Conservation (phyloP, 2,888 invertebrate species). For the Ophion ellenae region DNA sequence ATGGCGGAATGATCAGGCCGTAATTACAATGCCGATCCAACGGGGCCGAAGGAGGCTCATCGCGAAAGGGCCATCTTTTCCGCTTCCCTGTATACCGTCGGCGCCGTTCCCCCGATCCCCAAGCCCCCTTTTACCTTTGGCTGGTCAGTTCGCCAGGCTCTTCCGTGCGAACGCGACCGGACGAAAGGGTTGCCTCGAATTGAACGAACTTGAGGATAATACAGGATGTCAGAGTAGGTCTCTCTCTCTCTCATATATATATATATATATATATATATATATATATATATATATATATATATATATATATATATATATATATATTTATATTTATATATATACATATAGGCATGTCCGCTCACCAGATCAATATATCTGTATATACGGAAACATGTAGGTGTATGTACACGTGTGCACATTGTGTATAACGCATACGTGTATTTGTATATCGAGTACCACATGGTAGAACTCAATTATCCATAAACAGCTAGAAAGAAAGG, state of each 20-base stretch:
- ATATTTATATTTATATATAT: not conserved
- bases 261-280: too few relatives aligned
- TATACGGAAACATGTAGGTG: not conserved
- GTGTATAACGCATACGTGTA: not conserved
- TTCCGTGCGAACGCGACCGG: slow-evolving; percentile 36
- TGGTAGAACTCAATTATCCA: slow-evolving; percentile 57
- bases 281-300: too few relatives aligned
- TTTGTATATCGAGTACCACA: slow-evolving; percentile 38
- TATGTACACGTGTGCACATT: not conserved
- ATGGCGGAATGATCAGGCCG: slow-evolving; percentile 79
- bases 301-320: not conserved
- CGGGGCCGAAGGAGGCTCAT: slow-evolving; percentile 54
- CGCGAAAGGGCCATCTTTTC: slow-evolving; percentile 74
- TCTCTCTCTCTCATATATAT: not conserved
- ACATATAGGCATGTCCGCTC: not conserved
- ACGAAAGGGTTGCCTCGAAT: slow-evolving; percentile 31
- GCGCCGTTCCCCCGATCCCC: slow-evolving; percentile 59
- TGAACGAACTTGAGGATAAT: slow-evolving; percentile 47
- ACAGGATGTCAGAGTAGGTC: slow-evolving; percentile 37
- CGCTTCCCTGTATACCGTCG: slow-evolving; percentile 66
- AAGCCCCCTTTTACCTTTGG: slow-evolving; percentile 48
- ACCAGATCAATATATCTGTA: not conserved
- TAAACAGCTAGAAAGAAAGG: slow-evolving; percentile 36
- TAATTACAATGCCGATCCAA: slow-evolving; percentile 79
- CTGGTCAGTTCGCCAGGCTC: slow-evolving; percentile 36